Evolutionary conservation across 2,888 invertebrate genomes (phyloP).

Genomic region (Apotomis betuletana): DNA sequence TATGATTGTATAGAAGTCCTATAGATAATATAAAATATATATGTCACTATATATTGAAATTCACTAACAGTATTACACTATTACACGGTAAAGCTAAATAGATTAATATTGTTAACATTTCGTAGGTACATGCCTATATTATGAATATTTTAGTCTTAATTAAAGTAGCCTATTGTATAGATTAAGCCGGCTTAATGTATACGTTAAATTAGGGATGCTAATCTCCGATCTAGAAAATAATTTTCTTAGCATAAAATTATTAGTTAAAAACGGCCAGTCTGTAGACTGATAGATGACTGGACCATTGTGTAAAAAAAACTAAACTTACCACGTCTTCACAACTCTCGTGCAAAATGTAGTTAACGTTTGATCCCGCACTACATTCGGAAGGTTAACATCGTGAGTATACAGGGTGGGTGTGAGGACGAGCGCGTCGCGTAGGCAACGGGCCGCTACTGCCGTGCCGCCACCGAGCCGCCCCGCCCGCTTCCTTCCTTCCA

Average conservation of each 20-base stretch:
- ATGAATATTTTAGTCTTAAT: conserved; percentile 10
- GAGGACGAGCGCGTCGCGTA: conserved; percentile 65
- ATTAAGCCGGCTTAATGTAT: background rate
- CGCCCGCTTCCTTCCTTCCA: conserved; percentile 42
- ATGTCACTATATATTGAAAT: background rate
- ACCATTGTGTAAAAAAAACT: background rate
- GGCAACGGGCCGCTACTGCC: conserved; percentile 73
- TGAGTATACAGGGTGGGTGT: conserved; percentile 3
- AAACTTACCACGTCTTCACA: conserved; percentile 23
- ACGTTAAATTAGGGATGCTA: conserved; percentile 4
- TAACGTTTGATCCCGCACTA: conserved; percentile 21
- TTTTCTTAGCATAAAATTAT: background rate
- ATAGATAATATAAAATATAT: background rate
- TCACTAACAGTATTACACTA: background rate
- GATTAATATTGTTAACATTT: no score
- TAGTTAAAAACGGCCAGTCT: background rate
- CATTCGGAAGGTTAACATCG: conserved; percentile 22
- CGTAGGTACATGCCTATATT: background rate
- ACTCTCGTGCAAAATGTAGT: conserved; percentile 9
- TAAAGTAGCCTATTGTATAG: background rate
- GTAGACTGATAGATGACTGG: background rate
- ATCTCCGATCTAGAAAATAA: conserved; percentile 1
- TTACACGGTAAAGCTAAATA: background rate
- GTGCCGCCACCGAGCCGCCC: conserved; percentile 47
- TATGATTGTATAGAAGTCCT: background rate